Percentiles rank a stretch among this genome's conserved stretches.
phyloP scores from a whole-genome alignment of 2,797 vertebrate species.

The Pagetopsis macropterus region DNA sequence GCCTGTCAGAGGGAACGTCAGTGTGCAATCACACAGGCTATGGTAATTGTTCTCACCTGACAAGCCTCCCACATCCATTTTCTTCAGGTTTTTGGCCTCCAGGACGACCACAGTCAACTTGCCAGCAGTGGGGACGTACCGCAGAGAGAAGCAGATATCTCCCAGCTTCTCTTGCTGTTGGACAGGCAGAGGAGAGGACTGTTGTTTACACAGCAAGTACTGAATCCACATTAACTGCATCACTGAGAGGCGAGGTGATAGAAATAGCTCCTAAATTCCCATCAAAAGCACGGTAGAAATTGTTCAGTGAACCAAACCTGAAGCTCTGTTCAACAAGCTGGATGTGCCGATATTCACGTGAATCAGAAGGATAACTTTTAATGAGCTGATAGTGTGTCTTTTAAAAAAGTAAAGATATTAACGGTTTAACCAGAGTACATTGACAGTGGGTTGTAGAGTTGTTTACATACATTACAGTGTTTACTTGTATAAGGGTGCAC shows the following conservation, averaged over 20 bases:
- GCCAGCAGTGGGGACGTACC: slow-evolving; percentile 97
- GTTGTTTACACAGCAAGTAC: slow-evolving; percentile 18
- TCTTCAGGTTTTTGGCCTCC: slow-evolving; percentile 99
- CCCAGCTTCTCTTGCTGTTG: slow-evolving; percentile 98
- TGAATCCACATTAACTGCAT: slow-evolving; percentile 36
- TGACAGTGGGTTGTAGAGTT: slow-evolving; percentile 4
- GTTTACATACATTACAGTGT: slow-evolving; percentile 24
- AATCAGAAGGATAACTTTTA: neutral
- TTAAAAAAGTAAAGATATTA: neutral
- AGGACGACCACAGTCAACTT: slow-evolving; percentile 98
- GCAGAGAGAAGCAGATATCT: slow-evolving; percentile 99
- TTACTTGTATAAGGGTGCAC: neutral
- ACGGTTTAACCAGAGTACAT: slow-evolving; percentile 24
- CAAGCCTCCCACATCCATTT: slow-evolving; percentile 98
- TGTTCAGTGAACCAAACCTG: slow-evolving; percentile 22
- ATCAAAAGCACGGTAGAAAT: slow-evolving; percentile 19
- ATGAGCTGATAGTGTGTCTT: neutral
- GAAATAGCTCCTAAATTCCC: slow-evolving; percentile 13
- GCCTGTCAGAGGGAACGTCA: slow-evolving; percentile 48
- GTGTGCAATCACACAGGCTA: slow-evolving; percentile 32
- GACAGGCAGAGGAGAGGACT: slow-evolving; percentile 56
- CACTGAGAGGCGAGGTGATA: slow-evolving; percentile 5
- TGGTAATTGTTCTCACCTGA: slow-evolving; percentile 87
- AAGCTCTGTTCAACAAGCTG: slow-evolving; percentile 7
- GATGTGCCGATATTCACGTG: slow-evolving; percentile 11